Base-by-base conservation (phyloP, 2,113 vertebrate genomes). In the Motacilla tschutschensis region DNA sequence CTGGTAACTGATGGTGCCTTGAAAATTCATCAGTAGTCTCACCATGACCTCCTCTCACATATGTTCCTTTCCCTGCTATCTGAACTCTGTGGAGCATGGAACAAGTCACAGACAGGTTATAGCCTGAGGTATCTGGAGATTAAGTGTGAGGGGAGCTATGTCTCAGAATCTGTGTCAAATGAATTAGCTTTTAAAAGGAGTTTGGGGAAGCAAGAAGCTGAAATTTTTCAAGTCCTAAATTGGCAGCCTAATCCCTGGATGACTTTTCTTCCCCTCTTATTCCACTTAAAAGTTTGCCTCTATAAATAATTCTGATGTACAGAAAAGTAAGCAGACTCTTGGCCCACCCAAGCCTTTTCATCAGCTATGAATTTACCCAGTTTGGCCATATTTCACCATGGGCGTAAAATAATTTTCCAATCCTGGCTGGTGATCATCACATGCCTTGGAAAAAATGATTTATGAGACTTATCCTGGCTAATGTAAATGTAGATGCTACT, bases 201-300 rank as follows among this genome's bases (percentile, higher is more conserved):
- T 10, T 50, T 43, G 9, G 29, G 36, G 79, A 88, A 82, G 81
- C 40, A 91, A 74, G 76, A 74, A 85, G 41, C 8, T 60, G 65
- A 80, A 91, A 60, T 64, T 85, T 85, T 92, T 63, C 65, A 89
- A 80, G 65, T 71, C 60, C 46, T 74, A 87, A 91, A 83, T 78
- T 93, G 76, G 57, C 46, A 85, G 35, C 24, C 53, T 85, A 87
- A 90, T 85, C 57, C 36, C 41, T 64, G 60, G 53, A 57, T 67
- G 60, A 33, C 38, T 78, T 85, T 67, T 83, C 55, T 53, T 71
- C 31, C 44, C 33, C 33, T 74, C 33, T 66, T 63, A 50, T 87
- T 86, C 53, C 36, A 74, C 41, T 78, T 80, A 60, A 55, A 90
- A 79, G 15, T 91, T 87, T 87, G 28, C 38, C 36, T 85, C 17